Conservation (phyloP, 2,797 vertebrate species). For the Mus minutoides region DNA sequence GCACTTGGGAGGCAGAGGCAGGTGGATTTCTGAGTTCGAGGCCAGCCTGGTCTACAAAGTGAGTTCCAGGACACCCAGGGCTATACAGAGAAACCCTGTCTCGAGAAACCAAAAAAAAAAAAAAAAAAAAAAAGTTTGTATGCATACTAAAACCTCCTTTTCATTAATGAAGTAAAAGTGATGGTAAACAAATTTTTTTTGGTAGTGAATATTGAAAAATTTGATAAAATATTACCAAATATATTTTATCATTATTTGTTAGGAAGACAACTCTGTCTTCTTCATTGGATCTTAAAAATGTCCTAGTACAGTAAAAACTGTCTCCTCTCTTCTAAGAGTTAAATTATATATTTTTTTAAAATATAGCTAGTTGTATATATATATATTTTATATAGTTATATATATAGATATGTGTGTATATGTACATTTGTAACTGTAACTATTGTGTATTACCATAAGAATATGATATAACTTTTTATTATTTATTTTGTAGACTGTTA, state of each 20-base stretch:
- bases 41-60: no score
- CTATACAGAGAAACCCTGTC: no score
- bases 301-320: neutral
- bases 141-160: conserved; percentile 2
- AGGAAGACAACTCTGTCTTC: conserved; percentile 20
- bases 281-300: neutral
- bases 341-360: neutral
- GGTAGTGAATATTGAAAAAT: neutral
- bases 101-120: no score
- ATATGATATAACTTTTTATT: neutral
- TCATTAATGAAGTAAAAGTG: conserved; percentile 36
- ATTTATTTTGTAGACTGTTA: conserved; percentile 40
- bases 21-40: no score
- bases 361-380: neutral
- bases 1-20: no score
- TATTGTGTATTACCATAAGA: neutral
- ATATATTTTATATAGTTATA: neutral
- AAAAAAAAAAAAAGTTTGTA: conserved; percentile 50
- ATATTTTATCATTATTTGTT: conserved; percentile 12
- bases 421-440: neutral
- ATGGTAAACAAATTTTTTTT: conserved; percentile 28
- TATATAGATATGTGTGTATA: neutral
- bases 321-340: conserved; percentile 9
- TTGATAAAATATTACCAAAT: conserved; percentile 49
- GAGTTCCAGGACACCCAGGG: no score